Evolutionary conservation across 2,797 vertebrate genomes (phyloP), one percentile per base, ranked within the genome.

Genomic region (Benthosema pterotum): DNA sequence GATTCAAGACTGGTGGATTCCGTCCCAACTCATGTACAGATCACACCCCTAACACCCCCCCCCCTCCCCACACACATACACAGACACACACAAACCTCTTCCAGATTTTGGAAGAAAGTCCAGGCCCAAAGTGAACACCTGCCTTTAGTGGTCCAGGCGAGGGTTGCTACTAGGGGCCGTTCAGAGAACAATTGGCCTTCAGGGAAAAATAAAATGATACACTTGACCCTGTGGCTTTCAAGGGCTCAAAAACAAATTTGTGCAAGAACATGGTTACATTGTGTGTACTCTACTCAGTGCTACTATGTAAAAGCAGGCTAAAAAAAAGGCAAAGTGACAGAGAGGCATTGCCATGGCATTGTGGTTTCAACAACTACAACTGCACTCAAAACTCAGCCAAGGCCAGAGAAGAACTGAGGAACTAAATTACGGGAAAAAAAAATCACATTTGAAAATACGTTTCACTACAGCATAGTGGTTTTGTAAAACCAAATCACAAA

Each of bases 401-500:
- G 78, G 80, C 78, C 78, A 79, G 74, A 79, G 57, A 65, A 65
- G 80, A 52, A 76, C 67, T 60, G 11, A 76, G 72, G 78, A 77
- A 77, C 42, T 77, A 62, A 74, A 75, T 77, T 28, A 65, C 79
- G 80, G 72, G 52, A 89, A 90, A 83, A 55, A 18, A 38, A 38
- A 11, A 38, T 79, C 70, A 86, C 71, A 77, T 75, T 78, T 85
- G 75, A 83, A 82, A 79, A 79, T 86, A 52, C 71, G n/a, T 38
- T 11, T 74, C 57, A 80, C 74, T 88, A 91, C 84, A 90, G 87
- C 86, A 89, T 82, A 88, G 79, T 85, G 67, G 62, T 79, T 78
- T 19, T 65, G 84, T 69, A 47, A 71, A 72, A 82, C 47, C 16
- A 45, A 43, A 60, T 77, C 32, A 38, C 32, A 38, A 9, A 38